Conservation (phyloP, 2,888 invertebrate species). For the Bimastos eiseni region DNA sequence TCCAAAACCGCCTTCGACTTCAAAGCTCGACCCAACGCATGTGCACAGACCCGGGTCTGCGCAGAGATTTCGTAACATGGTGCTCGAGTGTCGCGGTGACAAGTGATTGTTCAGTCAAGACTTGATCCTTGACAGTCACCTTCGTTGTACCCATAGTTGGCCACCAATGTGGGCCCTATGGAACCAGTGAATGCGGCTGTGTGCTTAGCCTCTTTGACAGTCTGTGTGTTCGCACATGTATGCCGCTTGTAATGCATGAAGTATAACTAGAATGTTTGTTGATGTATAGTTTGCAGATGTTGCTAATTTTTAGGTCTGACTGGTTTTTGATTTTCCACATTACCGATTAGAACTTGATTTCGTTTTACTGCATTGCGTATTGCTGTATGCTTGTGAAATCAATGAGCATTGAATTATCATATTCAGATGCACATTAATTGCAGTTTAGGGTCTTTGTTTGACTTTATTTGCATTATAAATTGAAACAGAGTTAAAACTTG, state of each 20-base stretch:
- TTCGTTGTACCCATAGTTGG: not conserved
- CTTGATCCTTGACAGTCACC: not conserved
- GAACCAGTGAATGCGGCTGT: not conserved
- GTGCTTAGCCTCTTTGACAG: not conserved
- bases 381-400: not conserved
- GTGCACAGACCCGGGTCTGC: slow-evolving; percentile 48
- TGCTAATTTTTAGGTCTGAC: not conserved
- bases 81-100: slow-evolving; percentile 42
- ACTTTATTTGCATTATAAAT: not conserved
- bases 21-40: not conserved
- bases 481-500: not conserved
- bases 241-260: not conserved
- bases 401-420: not conserved
- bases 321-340: not conserved
- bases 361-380: not conserved
- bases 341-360: not conserved
- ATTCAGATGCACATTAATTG: not conserved
- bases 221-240: not conserved
- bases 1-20: not conserved
- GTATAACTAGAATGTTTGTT: not conserved
- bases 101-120: not conserved
- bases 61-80: slow-evolving; percentile 52
- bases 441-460: not conserved
- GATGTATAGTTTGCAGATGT: not conserved
- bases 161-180: not conserved